Evolutionary conservation across 1,140 invertebrate species (phyloP), one percentile per base, ranked within the genome.

Genomic region (Cyclina sinensis): DNA sequence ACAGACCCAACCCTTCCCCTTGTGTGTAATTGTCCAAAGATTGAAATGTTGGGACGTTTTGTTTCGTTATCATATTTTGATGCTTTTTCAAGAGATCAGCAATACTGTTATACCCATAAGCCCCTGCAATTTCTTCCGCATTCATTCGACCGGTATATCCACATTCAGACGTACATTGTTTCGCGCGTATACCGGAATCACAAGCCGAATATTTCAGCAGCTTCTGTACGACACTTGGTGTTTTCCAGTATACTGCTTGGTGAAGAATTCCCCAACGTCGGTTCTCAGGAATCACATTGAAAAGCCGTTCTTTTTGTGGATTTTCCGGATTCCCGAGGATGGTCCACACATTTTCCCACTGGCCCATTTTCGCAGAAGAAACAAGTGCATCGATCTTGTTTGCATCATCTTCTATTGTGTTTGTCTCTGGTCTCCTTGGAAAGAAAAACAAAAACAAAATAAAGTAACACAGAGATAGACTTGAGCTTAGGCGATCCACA

Each of bases 231-330:
- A 83, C 18, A n/a, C 51, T 0, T 0, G 7, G 9, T 0, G 68
- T 35, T 4, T 35, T 83, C 80, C 80, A 83, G 32, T 68, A 83
- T 0, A 86, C 83, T 24, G 83, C 83, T 48, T 86, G 83, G 32
- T 86, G 83, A n/a, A 86, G 21, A 57, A 86, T 35, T 57, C 83
- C 83, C 83, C 83, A 86, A 4, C 83, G 83, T 27, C 83, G 46
- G 54, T 86, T 86, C 30, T 86, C 83, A 14, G 83, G 83, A 32
- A 86, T 86, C 7, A 59, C 46, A 35, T 86, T 86, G 21, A 86
- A 48, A 14, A 86, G 21, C 14, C 43, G 7, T 37, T 18, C 48
- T 43, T 32, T 74, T 24, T 54, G 4, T 0, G 70, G 83, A 27
- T 35, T 43, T 21, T 73, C 68, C 3, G 43, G 68, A 14, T 48